These are phyloP conservation scores for Brachymystax lenok DNA, from an alignment of 2,797 vertebrate genomes.

Conservation along the genomic window DNA sequence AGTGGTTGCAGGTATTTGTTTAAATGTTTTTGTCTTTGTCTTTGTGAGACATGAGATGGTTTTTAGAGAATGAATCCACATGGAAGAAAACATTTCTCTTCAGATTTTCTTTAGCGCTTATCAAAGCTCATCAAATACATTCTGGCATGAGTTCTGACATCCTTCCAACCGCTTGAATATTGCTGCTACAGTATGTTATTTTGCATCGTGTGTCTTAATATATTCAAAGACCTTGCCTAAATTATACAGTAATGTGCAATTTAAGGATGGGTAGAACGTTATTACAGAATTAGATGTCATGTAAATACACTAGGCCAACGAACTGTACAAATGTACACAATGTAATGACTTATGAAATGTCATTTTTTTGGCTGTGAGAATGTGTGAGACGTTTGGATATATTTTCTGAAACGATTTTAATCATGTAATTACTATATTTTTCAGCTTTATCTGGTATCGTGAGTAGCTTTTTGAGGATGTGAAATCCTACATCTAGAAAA, in stretches of 20 bases:
- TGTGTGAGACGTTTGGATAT: conserved; percentile 36
- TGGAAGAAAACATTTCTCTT: conserved; percentile 75
- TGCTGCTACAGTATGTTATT: conserved; percentile 55
- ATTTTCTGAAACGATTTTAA: conserved; percentile 35
- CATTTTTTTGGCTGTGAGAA: conserved; percentile 19
- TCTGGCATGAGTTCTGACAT: conserved; percentile 69
- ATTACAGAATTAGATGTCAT: conserved; percentile 63
- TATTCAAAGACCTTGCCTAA: conserved; percentile 62
- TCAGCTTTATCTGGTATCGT: conserved; percentile 10
- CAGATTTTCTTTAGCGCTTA: conserved; percentile 44
- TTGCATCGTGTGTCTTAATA: conserved; percentile 64
- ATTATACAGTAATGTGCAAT: conserved; percentile 58
- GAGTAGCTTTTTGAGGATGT: conserved; percentile 42
- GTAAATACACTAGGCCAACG: conserved; percentile 37
- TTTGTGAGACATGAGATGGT: conserved; percentile 45
- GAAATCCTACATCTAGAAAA: conserved; percentile 38
- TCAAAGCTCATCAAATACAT: conserved; percentile 53
- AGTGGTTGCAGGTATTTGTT: conserved; percentile 66
- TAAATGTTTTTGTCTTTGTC: conserved; percentile 51
- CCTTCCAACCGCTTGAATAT: conserved; percentile 61
- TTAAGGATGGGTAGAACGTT: conserved; percentile 56
- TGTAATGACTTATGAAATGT: conserved; percentile 5
- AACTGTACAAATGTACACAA: conserved; percentile 20
- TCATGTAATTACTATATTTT: conserved; percentile 38
- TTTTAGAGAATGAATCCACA: conserved; percentile 66